phyloP scores from a whole-genome alignment of 2,888 invertebrate species.

The Oscheius sp. region DNA sequence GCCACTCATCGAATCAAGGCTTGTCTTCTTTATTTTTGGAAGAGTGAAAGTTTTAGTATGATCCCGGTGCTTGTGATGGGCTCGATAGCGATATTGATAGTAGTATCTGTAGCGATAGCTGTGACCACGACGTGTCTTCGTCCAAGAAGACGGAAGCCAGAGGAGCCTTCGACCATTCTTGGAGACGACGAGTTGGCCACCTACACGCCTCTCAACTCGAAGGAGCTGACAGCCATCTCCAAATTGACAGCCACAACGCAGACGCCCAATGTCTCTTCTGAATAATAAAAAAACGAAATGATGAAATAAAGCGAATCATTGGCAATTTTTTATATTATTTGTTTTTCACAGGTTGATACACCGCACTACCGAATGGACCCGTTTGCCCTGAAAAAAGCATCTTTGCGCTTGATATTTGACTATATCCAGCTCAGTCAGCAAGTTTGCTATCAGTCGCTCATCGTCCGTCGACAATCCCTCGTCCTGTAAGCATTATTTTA shows the following conservation, averaged over 20 bases:
- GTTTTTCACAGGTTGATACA: constrained; percentile 15
- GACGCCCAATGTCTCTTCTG: background rate
- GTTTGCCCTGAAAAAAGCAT: constrained; percentile 5
- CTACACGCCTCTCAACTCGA: constrained; percentile 7
- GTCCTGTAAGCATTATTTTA: background rate
- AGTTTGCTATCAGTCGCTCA: constrained; percentile 34
- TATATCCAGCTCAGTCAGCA: constrained; percentile 45
- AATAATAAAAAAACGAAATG: background rate
- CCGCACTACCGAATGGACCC: constrained; percentile 4
- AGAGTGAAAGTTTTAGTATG: too few species aligned
- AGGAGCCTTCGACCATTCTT: background rate
- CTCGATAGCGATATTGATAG: background rate
- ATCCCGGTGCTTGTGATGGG: background rate
- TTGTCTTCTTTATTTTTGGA: too few species aligned
- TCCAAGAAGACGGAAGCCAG: background rate
- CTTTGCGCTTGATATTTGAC: constrained; percentile 26
- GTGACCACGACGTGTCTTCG: background rate
- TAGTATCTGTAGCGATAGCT: background rate
- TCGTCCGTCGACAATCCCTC: constrained; percentile 36
- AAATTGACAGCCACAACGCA: background rate
- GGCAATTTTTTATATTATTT: background rate
- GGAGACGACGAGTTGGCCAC: background rate
- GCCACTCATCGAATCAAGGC: too few species aligned
- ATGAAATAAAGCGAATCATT: background rate
- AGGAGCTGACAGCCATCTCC: constrained; percentile 1